Evolutionary conservation across 2,888 invertebrate species (phyloP), one percentile per base, ranked within the genome.

Genomic region (Papilio protenor): DNA sequence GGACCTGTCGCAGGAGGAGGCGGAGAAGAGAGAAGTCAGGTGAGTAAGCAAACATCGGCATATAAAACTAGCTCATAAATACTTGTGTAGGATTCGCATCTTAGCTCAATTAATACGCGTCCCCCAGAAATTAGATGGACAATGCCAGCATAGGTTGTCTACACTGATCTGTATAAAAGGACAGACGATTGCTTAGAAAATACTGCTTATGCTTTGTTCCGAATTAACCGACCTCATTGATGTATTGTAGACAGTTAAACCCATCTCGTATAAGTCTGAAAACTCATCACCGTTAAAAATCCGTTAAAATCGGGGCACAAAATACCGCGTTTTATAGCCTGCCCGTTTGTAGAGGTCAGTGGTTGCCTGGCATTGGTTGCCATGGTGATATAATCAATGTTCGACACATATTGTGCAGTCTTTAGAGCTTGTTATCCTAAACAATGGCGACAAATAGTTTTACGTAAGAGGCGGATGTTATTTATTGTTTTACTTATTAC

Each of bases 21-120:
- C 99, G 0, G 97, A 98, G 90, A 97, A 98, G 90, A 97, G 98
- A 82, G 99, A 99, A 96, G 97, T 99, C 91, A 97, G 97, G 99
- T 99, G 95, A 96, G 96, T 95, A 4, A 12, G 5, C 1, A 10
- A 27, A 1, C 27, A 10, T 8, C 18, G 23, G 8, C 8, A 40
- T 10, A 10, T 18, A 18, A 3, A 8, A 64, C 33, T 40, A 64
- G 27, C 12, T 16, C 5, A 27, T 4, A 61, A 5, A 57, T 57
- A 10, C 4, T 10, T 5, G 1, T 1, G 3, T 12, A 11, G 21
- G 3, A 12, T 61, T 61, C 14, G 14, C 27, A 12, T 12, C n/a
- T 61, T 27, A 27, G 14, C 59, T 21, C 57, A 21, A 21, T 1
- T 21, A 27, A 27, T 27, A 27, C 21, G 59, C 11, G 14, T 23